These are phyloP conservation scores for Conus ventricosus DNA, from an alignment of 1,140 invertebrate species.

Conservation along the genomic window DNA sequence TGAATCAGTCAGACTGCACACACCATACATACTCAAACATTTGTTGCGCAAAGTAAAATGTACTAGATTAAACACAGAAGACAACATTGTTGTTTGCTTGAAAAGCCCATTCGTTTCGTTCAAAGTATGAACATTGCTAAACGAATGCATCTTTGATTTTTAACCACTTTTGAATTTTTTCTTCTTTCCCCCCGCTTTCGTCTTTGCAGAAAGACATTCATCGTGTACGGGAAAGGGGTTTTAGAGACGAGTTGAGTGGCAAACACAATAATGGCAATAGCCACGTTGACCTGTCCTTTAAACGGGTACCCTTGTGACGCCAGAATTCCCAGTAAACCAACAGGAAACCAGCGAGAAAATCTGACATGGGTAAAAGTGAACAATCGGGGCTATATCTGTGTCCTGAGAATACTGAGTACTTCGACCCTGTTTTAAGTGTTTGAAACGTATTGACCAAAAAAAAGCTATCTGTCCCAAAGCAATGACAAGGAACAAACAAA, in stretches of 20 bases:
- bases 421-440: neutral
- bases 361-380: constrained; percentile 40
- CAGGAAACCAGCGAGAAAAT: constrained; percentile 40
- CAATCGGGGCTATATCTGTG: constrained; percentile 40
- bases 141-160: too few species aligned
- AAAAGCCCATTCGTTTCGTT: too few species aligned
- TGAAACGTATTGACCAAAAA: constrained; percentile 35
- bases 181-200: neutral
- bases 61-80: too few species aligned
- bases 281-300: constrained; percentile 49
- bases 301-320: constrained; percentile 35
- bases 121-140: too few species aligned
- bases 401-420: constrained; percentile 14
- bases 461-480: constrained; percentile 46
- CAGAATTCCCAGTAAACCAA: constrained; percentile 35
- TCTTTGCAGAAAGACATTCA: constrained; percentile 12
- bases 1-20: too few species aligned
- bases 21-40: too few species aligned
- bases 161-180: too few species aligned
- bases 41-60: too few species aligned
- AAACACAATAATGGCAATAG: constrained; percentile 49
- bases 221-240: constrained; percentile 57
- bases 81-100: too few species aligned
- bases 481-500: constrained; percentile 46
- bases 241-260: constrained; percentile 53